Conservation (phyloP, 2,113 vertebrate species). For the Tringa solitaria region DNA sequence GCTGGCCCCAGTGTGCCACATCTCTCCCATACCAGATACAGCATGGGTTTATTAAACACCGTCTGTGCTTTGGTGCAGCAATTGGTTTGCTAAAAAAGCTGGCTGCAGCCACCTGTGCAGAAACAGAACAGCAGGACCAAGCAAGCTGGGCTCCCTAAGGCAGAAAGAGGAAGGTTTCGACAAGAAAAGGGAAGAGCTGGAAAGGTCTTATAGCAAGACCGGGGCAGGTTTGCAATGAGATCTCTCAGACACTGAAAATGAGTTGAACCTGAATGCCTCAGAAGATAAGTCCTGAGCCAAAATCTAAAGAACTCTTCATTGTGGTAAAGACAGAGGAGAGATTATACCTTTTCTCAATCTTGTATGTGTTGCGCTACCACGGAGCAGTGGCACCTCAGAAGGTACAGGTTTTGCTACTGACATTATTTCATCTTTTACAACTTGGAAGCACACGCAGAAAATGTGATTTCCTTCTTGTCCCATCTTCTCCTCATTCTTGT, state of each 20-base stretch:
- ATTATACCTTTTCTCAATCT: background rate
- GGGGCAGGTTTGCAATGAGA: background rate
- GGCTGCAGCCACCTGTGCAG: background rate
- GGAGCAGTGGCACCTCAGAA: background rate
- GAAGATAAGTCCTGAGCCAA: background rate
- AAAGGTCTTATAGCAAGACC: background rate
- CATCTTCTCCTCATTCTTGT: background rate
- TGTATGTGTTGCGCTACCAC: background rate
- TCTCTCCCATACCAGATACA: background rate
- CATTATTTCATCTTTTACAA: background rate
- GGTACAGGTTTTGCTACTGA: background rate
- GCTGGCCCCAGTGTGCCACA: background rate
- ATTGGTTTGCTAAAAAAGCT: background rate
- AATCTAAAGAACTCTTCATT: background rate
- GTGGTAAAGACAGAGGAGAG: background rate
- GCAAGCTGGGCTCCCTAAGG: background rate
- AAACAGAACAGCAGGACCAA: background rate
- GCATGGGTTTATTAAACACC: background rate
- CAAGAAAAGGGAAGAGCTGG: background rate
- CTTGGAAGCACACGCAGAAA: background rate
- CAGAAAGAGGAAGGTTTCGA: background rate
- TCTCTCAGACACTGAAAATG: background rate
- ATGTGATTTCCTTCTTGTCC: background rate
- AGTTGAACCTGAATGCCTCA: background rate
- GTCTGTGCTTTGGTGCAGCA: background rate